Percentiles rank a stretch among this genome's conserved stretches.
These are phyloP conservation scores for Rhamnusium bicolor DNA, from an alignment of 2,888 invertebrate species.

Conservation along the genomic window DNA sequence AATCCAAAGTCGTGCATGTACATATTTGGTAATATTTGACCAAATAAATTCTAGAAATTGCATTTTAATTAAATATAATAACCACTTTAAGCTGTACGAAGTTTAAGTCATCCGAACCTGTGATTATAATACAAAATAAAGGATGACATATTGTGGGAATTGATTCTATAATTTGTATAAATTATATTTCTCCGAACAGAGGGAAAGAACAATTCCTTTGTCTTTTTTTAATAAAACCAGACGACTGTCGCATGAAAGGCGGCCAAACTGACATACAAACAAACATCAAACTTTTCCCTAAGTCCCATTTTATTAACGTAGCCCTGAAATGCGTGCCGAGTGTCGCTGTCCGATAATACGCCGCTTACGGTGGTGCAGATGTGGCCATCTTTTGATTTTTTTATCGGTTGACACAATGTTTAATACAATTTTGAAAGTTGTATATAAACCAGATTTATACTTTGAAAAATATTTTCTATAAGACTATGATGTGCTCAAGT, in stretches of 20 bases:
- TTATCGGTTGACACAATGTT: slow-evolving; percentile 5
- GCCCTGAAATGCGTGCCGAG: background rate
- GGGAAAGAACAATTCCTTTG: background rate
- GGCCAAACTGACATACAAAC: slow-evolving; percentile 12
- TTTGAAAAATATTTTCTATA: too few relatives aligned
- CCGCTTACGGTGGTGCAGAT: slow-evolving; percentile 18
- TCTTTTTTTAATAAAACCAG: background rate
- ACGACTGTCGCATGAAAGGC: background rate
- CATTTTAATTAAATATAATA: too few relatives aligned
- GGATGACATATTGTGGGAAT: background rate
- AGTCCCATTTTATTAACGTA: slow-evolving; percentile 28
- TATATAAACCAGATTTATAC: background rate
- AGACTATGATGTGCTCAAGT: too few relatives aligned
- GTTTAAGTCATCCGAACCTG: background rate
- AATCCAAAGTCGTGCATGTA: too few relatives aligned
- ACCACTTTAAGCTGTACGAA: background rate
- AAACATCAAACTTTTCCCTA: slow-evolving; percentile 26
- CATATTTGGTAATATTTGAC: too few relatives aligned
- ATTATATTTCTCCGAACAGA: background rate
- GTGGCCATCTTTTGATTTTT: slow-evolving; percentile 9
- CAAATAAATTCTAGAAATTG: too few relatives aligned
- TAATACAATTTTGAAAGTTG: slow-evolving; percentile 20
- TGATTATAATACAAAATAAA: too few relatives aligned
- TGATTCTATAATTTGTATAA: background rate
- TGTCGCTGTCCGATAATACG: slow-evolving; percentile 19